Conservation (phyloP, 2,797 vertebrate genomes). For the Eleutherodactylus coqui region DNA sequence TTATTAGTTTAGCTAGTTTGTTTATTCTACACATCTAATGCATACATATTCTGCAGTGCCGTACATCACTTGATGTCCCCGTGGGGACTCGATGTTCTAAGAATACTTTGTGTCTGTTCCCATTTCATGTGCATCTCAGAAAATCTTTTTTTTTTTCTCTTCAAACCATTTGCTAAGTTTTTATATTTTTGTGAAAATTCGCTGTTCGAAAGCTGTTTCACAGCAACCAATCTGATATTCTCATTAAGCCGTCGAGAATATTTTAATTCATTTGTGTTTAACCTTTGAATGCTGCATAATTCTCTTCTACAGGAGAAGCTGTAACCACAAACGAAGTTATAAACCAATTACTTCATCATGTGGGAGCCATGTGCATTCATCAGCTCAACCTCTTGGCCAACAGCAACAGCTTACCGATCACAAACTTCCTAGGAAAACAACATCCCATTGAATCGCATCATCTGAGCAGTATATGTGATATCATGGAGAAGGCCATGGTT, state of each 20-base stretch:
- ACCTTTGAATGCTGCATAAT: background rate
- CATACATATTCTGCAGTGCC: no score
- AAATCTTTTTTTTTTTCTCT: no score
- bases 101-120: no score
- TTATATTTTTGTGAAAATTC: background rate
- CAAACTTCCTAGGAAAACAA: constrained; percentile 90
- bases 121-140: no score
- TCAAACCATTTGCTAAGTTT: background rate
- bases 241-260: background rate
- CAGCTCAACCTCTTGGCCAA: constrained; percentile 94
- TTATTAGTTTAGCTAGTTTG: no score
- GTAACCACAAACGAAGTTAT: constrained; percentile 93
- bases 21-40: no score
- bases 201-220: background rate
- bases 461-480: constrained; percentile 97
- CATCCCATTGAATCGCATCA: constrained; percentile 95
- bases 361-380: constrained; percentile 99
- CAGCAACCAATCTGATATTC: background rate
- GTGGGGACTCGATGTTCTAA: no score
- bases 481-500: constrained; percentile 99
- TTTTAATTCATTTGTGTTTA: background rate
- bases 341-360: constrained; percentile 96
- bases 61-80: no score
- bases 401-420: constrained; percentile 86
- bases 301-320: constrained; percentile 84